Conservation (phyloP, 1,140 invertebrate species). For the Drosophila pachea region DNA sequence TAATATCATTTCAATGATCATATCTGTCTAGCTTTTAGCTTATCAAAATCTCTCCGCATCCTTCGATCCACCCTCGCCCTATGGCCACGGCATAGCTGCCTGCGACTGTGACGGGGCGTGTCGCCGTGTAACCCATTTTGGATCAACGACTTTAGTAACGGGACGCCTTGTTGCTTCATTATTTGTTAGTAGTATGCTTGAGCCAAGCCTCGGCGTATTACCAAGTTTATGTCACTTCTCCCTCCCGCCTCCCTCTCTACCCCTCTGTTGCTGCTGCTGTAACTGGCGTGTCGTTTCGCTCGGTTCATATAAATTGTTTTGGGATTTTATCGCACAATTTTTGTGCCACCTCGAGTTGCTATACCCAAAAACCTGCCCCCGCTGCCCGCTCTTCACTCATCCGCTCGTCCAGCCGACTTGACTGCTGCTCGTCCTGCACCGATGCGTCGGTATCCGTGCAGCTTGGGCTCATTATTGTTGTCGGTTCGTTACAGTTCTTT, state of each 20-base stretch:
- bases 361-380: background rate
- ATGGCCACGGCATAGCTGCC: background rate
- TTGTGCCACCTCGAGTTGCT: conserved; percentile 22
- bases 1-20: no score
- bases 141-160: conserved; percentile 4
- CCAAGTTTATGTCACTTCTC: conserved; percentile 63
- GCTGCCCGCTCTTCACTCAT: background rate
- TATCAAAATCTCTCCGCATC: conserved; percentile 52
- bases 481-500: conserved; percentile 67
- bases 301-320: conserved; percentile 71
- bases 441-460: conserved; percentile 42
- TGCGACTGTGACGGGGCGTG: background rate
- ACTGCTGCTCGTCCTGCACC: conserved; percentile 30
- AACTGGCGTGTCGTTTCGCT: conserved; percentile 55
- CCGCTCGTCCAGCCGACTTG: background rate
- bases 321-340: conserved; percentile 66
- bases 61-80: background rate
- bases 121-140: background rate
- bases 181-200: conserved; percentile 16
- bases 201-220: conserved; percentile 44
- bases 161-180: conserved; percentile 50
- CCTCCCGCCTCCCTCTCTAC: conserved; percentile 24
- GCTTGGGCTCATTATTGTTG: conserved; percentile 68
- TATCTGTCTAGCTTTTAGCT: conserved; percentile 40
- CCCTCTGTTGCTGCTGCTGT: conserved; percentile 16